Percentiles rank a stretch among this genome's conserved stretches.
These are phyloP conservation scores for Euclidia mi DNA, from an alignment of 2,888 invertebrate species.

Conservation along the genomic window DNA sequence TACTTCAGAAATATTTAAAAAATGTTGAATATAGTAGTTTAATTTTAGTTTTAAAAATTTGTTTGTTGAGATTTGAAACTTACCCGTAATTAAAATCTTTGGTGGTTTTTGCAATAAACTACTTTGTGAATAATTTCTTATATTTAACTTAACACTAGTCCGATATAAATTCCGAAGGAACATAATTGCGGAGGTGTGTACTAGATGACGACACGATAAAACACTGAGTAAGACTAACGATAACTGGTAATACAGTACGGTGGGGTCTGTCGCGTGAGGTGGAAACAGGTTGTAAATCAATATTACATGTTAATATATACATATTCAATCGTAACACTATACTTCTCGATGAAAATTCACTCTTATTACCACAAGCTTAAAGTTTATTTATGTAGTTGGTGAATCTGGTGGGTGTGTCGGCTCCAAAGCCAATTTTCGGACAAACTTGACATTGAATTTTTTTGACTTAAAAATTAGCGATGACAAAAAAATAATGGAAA, in stretches of 20 bases:
- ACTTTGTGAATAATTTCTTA: conserved; percentile 72
- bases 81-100: conserved; percentile 90
- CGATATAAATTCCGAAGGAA: conserved; percentile 72
- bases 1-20: too few relatives aligned
- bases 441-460: conserved; percentile 51
- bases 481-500: conserved; percentile 1
- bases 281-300: conserved; percentile 73
- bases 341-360: conserved; percentile 48
- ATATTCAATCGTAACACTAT: conserved; percentile 9
- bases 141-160: conserved; percentile 62
- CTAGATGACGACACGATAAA: conserved; percentile 67
- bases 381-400: conserved; percentile 28
- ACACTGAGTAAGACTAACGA: conserved; percentile 68
- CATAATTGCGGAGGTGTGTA: conserved; percentile 57
- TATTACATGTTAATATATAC: conserved; percentile 35
- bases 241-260: conserved; percentile 66
- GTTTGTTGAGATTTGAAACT: conserved; percentile 55
- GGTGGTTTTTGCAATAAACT: conserved; percentile 75
- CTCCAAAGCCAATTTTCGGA: conserved; percentile 23
- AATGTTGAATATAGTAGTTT: not conserved
- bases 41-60: too few relatives aligned
- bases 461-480: conserved; percentile 13
- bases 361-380: conserved; percentile 50
- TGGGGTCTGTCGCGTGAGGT: conserved; percentile 61
- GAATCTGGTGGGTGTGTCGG: conserved; percentile 70